Conservation (phyloP, 2,113 vertebrate species). For the Chelonoidis abingdonii region DNA sequence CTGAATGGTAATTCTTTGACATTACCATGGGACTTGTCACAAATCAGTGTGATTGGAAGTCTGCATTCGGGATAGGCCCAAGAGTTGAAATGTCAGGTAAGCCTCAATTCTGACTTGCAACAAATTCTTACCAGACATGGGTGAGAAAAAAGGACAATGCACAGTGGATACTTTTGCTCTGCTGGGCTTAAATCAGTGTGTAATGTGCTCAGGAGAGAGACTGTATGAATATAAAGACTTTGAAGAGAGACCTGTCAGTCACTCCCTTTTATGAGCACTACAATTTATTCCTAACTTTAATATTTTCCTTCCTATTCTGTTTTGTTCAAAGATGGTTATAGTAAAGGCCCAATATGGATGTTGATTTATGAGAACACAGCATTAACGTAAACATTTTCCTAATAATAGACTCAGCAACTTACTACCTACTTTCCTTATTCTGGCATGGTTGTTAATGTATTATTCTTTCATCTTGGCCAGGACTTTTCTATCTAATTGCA, state of each 20-base stretch:
- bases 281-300: accelerated
- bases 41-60: background rate
- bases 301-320: background rate
- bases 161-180: accelerated
- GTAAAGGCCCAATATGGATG: slow-evolving; percentile 43
- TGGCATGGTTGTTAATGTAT: slow-evolving; percentile 17
- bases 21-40: background rate
- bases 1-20: background rate
- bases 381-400: slow-evolving; percentile 52
- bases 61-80: background rate
- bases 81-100: background rate
- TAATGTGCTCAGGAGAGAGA: slow-evolving; percentile 11
- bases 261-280: background rate
- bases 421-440: slow-evolving; percentile 45
- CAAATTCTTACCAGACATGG: background rate
- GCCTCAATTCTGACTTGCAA: background rate
- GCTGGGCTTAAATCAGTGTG: background rate
- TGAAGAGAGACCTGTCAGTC: slow-evolving; percentile 19
- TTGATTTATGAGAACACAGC: slow-evolving; percentile 55
- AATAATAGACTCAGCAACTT: slow-evolving; percentile 69
- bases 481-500: slow-evolving; percentile 60
- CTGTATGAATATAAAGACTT: background rate
- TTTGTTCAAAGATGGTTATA: slow-evolving; percentile 27
- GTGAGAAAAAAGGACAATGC: background rate
- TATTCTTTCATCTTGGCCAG: slow-evolving; percentile 54